phyloP scores from a whole-genome alignment of 2,797 vertebrate genomes.

The Hypotaenidia philippensis region DNA sequence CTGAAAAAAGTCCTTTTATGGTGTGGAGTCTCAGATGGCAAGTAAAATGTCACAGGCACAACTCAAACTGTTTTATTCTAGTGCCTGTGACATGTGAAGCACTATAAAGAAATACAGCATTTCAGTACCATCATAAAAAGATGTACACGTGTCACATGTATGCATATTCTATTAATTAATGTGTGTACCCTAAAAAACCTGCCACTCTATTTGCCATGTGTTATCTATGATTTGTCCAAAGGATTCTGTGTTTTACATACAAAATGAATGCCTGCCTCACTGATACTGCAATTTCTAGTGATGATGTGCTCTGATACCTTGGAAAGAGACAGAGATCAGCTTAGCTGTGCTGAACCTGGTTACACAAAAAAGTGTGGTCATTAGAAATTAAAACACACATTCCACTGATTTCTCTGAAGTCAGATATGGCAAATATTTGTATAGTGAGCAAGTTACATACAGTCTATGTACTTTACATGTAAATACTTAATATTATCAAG shows the following conservation, averaged over 20 bases:
- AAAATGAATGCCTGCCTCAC: background rate
- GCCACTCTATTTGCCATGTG: background rate
- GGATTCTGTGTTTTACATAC: background rate
- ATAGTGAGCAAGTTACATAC: background rate
- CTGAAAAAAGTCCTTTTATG: background rate
- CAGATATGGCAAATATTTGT: background rate
- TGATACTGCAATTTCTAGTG: background rate
- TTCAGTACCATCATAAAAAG: background rate
- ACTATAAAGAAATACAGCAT: background rate
- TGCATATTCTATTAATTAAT: background rate
- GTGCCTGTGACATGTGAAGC: background rate
- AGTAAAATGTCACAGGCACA: background rate
- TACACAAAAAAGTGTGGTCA: background rate
- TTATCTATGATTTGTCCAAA: background rate
- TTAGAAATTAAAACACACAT: background rate
- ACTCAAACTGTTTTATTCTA: background rate
- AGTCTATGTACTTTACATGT: background rate
- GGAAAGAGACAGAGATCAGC: background rate
- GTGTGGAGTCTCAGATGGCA: background rate
- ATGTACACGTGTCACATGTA: background rate
- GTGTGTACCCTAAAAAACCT: background rate
- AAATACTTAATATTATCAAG: background rate
- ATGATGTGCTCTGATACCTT: background rate
- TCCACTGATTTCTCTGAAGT: background rate
- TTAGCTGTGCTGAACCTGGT: background rate